Percentiles rank a stretch among this genome's conserved stretches.
Evolutionary conservation across 2,113 vertebrate species (phyloP).

Genomic region (Saccopteryx bilineata): DNA sequence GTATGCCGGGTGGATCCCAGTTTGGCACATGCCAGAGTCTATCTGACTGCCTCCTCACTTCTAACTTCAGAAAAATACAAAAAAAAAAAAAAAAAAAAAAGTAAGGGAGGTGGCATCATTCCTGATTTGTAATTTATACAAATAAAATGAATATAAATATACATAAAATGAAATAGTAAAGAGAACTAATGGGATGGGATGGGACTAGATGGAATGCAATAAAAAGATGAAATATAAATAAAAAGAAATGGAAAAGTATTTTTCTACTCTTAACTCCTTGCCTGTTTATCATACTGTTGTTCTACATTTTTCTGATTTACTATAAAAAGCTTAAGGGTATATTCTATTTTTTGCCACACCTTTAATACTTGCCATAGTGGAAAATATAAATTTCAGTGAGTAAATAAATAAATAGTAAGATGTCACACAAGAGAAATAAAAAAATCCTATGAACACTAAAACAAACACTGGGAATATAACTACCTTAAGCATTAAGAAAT

Average conservation of each 20-base stretch:
- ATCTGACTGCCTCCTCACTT: no score
- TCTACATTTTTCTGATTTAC: background rate
- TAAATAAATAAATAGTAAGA: slow-evolving; percentile 31
- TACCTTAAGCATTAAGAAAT: background rate
- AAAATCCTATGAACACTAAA: background rate
- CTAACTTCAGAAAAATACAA: no score
- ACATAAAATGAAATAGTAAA: slow-evolving; percentile 32
- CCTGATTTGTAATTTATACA: background rate
- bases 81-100: no score
- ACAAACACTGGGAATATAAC: background rate
- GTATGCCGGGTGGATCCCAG: no score
- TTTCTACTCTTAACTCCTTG: background rate
- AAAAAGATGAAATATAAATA: background rate
- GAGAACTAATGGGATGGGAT: background rate
- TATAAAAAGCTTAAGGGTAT: background rate
- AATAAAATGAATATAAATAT: background rate
- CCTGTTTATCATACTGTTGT: background rate
- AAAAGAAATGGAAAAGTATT: background rate
- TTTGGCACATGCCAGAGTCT: no score
- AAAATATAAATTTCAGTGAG: slow-evolving; percentile 42
- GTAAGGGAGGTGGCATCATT: background rate
- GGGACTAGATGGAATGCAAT: background rate
- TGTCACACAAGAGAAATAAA: slow-evolving; percentile 2
- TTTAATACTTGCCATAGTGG: background rate
- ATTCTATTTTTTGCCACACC: background rate